phyloP scores from a whole-genome alignment of 2,888 invertebrate species.

The Eristalinus aeneus region DNA sequence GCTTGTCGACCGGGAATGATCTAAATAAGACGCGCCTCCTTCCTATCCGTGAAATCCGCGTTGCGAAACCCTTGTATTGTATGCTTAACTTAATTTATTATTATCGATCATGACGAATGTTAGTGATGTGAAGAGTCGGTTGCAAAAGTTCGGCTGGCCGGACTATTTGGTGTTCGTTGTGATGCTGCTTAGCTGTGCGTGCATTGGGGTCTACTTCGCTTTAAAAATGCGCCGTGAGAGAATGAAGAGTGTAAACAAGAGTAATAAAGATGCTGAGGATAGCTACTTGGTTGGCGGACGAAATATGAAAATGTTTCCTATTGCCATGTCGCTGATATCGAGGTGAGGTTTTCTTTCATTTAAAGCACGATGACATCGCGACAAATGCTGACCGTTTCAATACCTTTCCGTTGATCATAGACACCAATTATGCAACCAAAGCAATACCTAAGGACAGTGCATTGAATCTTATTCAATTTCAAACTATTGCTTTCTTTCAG shows the following conservation, averaged over 20 bases:
- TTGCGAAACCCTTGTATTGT: not conserved
- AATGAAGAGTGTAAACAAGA: conserved; percentile 77
- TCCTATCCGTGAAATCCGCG: not conserved
- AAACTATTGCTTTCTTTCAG: conserved; percentile 78
- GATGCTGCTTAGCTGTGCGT: conserved; percentile 89
- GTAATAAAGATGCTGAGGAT: conserved; percentile 80
- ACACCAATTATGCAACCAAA: too few species aligned
- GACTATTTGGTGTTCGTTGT: conserved; percentile 90
- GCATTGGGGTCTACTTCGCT: conserved; percentile 92
- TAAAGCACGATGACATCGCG: not conserved
- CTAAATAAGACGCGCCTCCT: conserved; percentile 4
- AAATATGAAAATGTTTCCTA: conserved; percentile 86
- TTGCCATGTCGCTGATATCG: conserved; percentile 87
- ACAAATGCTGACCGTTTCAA: not conserved
- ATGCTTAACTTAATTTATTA: not conserved
- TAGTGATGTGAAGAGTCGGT: conserved; percentile 79
- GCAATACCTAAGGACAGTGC: too few species aligned
- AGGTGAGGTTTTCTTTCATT: conserved; percentile 80
- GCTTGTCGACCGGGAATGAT: conserved; percentile 52
- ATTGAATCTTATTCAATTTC: not conserved
- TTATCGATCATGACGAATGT: conserved; percentile 75
- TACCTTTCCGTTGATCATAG: too few species aligned
- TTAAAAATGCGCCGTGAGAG: conserved; percentile 83
- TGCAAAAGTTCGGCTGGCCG: conserved; percentile 86
- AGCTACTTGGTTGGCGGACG: conserved; percentile 86